Evolutionary conservation across 2,113 vertebrate species (phyloP).

Genomic region (Triplophysa rosa): DNA sequence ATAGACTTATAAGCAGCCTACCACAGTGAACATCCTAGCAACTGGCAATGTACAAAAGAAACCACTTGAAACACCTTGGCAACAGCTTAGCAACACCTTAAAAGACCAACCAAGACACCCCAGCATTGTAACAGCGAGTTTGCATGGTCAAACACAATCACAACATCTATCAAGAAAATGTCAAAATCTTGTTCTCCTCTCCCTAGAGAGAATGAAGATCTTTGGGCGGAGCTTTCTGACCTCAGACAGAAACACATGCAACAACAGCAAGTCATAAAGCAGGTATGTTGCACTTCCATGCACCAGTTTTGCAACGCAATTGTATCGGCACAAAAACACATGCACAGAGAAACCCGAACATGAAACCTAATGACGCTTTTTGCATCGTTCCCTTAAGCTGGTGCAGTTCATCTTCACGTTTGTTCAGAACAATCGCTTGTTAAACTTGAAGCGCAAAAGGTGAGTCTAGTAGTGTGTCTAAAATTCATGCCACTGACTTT

Average conservation of each 20-base stretch:
- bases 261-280: conserved; percentile 93
- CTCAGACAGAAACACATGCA: conserved; percentile 90
- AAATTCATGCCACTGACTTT: too few relatives aligned
- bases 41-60: too few relatives aligned
- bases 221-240: conserved; percentile 93
- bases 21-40: too few relatives aligned
- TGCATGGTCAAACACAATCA: too few relatives aligned
- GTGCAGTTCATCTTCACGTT: conserved; percentile 95
- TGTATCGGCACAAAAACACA: too few relatives aligned
- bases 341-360: too few relatives aligned
- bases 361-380: not conserved
- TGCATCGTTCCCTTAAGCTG: conserved; percentile 74
- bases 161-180: not conserved
- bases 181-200: not conserved
- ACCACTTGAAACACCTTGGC: not conserved
- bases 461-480: conserved; percentile 53
- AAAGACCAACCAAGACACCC: too few relatives aligned
- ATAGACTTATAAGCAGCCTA: too few relatives aligned
- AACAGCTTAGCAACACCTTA: not conserved
- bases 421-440: conserved; percentile 91
- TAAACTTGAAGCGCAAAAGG: conserved; percentile 96
- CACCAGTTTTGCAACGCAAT: not conserved
- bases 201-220: conserved; percentile 89
- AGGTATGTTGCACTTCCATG: conserved; percentile 70
- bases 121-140: not conserved